Evolutionary conservation across 2,888 invertebrate species (phyloP), one percentile per base, ranked within the genome.

Genomic region (Maniola hyperantus): DNA sequence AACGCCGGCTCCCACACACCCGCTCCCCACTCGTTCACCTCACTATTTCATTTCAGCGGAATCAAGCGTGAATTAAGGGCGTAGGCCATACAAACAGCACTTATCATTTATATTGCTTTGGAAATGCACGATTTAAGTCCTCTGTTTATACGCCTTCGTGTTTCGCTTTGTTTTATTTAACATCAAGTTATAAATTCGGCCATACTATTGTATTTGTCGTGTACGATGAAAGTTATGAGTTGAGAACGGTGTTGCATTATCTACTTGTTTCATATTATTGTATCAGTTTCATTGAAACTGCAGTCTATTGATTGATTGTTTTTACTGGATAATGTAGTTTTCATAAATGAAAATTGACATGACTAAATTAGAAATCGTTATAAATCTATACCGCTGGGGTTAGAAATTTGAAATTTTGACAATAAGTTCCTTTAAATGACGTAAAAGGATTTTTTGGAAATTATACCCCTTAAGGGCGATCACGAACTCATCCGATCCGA

Each of bases 1-100:
- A 80, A 82, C 83, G 78, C 80, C 63, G 60, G 69, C 66, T 58
- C 79, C 78, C 48, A 18, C 76, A 78, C 76, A 77, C 70, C 78
- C 74, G 74, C 79, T 77, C 76, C 73, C 66, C 65, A 69, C 73
- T 69, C 72, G 71, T 68, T 72, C 72, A 71, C 74, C 74, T 74
- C 73, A 72, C 77, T 77, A 77, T 78, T 77, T 77, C 77, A 77
- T 77, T 83, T 79, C 78, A 78, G 83, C 80, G 77, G 77, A 80
- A 80, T 82, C 80, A 79, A 81, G 75, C 76, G 76, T 75, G 75
- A 79, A 79, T 79, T 74, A 77, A 75, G 71, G 73, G 71, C 71
- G 70, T 72, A 74, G 72, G 72, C 74, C 72, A 75, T 72, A 70
- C 69, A 66, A 65, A 66, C 62, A 66, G 66, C 68, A 71, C 66